A percentile compares a stretch with the other conserved stretches of the same genome.
These are phyloP conservation scores for Clinocottus analis DNA, from an alignment of 2,113 vertebrate genomes.

Conservation along the genomic window DNA sequence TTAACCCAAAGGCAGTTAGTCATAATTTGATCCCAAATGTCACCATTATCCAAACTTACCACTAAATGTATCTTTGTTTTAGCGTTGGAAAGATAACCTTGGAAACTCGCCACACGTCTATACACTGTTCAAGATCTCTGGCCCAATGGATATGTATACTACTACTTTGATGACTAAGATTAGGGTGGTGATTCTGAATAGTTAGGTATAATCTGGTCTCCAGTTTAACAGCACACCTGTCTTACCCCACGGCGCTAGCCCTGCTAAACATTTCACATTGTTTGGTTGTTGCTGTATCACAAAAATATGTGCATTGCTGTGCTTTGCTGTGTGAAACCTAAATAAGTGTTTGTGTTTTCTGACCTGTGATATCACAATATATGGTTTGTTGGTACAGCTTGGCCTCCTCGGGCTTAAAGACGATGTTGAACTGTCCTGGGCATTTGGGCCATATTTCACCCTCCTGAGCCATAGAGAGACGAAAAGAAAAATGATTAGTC, in stretches of 20 bases:
- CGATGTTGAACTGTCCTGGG: slow-evolving; percentile 81
- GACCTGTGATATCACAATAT: slow-evolving; percentile 90
- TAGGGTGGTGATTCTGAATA: not conserved
- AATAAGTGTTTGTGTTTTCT: not conserved
- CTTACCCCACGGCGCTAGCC: no score
- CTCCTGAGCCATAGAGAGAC: slow-evolving; percentile 77
- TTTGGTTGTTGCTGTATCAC: not conserved
- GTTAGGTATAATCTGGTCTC: no score
- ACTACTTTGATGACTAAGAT: not conserved
- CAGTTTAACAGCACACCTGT: no score
- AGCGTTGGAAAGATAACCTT: not conserved
- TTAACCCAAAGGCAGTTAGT: not conserved
- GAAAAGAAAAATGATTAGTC: not conserved
- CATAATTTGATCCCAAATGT: not conserved
- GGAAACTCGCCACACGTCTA: no score
- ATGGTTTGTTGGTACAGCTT: slow-evolving; percentile 83
- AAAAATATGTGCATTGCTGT: not conserved
- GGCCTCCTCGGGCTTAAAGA: slow-evolving; percentile 87
- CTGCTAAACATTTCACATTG: not conserved
- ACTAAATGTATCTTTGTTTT: not conserved
- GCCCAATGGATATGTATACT: not conserved
- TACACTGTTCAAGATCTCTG: not conserved
- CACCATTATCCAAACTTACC: not conserved
- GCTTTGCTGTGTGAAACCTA: not conserved
- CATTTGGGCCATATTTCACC: slow-evolving; percentile 88